A percentile compares a stretch with the other conserved stretches of the same genome.
These are phyloP conservation scores for Ruditapes philippinarum DNA, from an alignment of 1,140 invertebrate species.

Conservation along the genomic window DNA sequence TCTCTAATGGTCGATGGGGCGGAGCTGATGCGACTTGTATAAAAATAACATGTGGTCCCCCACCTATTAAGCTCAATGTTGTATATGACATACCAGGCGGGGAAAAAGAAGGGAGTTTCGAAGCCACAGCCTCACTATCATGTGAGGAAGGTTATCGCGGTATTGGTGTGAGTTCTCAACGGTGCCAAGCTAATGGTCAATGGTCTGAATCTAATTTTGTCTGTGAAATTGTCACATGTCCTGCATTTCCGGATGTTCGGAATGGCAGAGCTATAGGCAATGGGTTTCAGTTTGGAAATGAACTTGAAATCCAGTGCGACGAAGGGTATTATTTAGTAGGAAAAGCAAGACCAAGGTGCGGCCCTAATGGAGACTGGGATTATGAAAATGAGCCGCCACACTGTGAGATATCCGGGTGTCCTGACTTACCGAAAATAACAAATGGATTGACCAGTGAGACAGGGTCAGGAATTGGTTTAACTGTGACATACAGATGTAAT, in stretches of 20 bases:
- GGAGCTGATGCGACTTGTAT: constrained; percentile 69
- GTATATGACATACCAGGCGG: constrained; percentile 15
- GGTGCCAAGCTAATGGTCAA: constrained; percentile 76
- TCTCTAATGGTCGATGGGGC: constrained; percentile 72
- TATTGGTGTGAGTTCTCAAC: constrained; percentile 72
- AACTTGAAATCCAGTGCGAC: constrained; percentile 78
- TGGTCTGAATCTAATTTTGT: constrained; percentile 75
- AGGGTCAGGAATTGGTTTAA: constrained; percentile 3
- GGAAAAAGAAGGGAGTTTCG: constrained; percentile 57
- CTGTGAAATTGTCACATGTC: constrained; percentile 75
- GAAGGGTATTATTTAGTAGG: constrained; percentile 82
- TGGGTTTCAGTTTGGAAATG: constrained; percentile 61
- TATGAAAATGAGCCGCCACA: constrained; percentile 27
- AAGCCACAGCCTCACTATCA: constrained; percentile 65
- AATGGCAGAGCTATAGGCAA: constrained; percentile 69
- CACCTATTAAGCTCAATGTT: constrained; percentile 67
- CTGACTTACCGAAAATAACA: background rate
- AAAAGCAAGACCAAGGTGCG: constrained; percentile 66
- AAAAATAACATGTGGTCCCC: constrained; percentile 75
- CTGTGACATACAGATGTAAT: constrained; percentile 63
- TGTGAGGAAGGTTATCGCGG: constrained; percentile 84
- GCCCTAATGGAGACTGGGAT: constrained; percentile 70
- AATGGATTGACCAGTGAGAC: constrained; percentile 59
- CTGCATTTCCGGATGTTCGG: constrained; percentile 56
- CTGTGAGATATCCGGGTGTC: constrained; percentile 66